Conservation (phyloP, 2,888 invertebrate genomes). For the Julus scanicus region DNA sequence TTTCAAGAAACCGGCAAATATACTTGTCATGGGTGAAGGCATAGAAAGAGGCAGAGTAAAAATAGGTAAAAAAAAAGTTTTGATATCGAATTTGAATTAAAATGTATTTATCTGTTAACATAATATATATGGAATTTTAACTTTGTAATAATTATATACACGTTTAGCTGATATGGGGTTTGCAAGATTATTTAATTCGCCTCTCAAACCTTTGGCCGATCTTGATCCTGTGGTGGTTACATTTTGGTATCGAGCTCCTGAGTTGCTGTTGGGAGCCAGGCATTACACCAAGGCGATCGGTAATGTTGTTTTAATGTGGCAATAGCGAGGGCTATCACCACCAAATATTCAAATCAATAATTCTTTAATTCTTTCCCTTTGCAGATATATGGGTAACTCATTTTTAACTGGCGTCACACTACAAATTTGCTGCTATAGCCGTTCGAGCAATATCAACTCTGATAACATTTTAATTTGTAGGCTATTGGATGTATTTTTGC, state of each 20-base stretch:
- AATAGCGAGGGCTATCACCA: not conserved
- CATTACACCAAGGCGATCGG: constrained; percentile 99
- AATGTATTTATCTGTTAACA: too few species aligned
- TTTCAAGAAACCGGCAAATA: constrained; percentile 95
- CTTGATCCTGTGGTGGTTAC: constrained; percentile 99
- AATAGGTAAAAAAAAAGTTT: too few species aligned
- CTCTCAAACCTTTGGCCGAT: constrained; percentile 96
- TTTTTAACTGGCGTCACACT: not conserved
- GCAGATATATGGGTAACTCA: not conserved
- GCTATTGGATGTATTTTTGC: constrained; percentile 99
- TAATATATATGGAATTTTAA: too few species aligned
- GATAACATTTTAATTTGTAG: constrained; percentile 85
- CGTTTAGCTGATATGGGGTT: constrained; percentile 95
- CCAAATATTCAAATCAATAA: not conserved
- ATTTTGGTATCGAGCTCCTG: constrained; percentile 99
- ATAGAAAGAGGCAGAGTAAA: constrained; percentile 95
- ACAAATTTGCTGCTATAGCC: not conserved
- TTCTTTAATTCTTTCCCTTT: not conserved
- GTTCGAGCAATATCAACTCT: constrained; percentile 47
- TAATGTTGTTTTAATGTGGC: constrained; percentile 64
- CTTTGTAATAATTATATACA: constrained; percentile 41
- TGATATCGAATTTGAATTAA: too few species aligned
- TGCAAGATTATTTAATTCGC: constrained; percentile 96
- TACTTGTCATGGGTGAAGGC: constrained; percentile 99
- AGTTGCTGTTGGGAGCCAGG: constrained; percentile 89